These are phyloP conservation scores for Thunnus albacares DNA, from an alignment of 2,797 vertebrate genomes.

Conservation along the genomic window DNA sequence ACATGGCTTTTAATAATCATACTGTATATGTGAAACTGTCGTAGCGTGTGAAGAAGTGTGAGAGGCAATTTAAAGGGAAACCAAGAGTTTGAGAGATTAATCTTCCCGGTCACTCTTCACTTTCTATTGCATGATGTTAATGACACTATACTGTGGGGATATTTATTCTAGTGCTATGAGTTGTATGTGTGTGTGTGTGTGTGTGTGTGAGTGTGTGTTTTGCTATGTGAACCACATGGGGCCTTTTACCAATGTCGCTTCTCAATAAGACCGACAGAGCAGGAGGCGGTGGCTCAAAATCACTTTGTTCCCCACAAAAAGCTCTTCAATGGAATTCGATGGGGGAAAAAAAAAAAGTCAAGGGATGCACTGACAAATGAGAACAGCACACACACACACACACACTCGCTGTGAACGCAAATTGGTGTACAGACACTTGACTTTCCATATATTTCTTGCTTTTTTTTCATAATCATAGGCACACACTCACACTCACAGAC, in stretches of 20 bases:
- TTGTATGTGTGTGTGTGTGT: constrained; percentile 30
- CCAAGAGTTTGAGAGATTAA: not conserved
- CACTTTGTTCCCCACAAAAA: constrained; percentile 74
- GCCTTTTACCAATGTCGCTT: constrained; percentile 68
- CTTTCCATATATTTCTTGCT: constrained; percentile 19
- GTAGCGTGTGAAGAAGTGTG: not conserved
- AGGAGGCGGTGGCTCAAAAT: constrained; percentile 56
- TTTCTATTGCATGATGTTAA: constrained; percentile 20
- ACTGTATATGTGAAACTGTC: not conserved
- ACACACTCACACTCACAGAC: constrained; percentile 9
- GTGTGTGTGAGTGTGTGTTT: constrained; percentile 40
- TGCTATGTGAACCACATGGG: constrained; percentile 55
- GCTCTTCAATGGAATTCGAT: constrained; percentile 72
- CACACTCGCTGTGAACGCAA: constrained; percentile 14
- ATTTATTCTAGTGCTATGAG: constrained; percentile 27
- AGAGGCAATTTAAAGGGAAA: constrained; percentile 6
- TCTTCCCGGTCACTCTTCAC: not conserved
- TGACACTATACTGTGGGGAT: constrained; percentile 16
- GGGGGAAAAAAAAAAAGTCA: constrained; percentile 28
- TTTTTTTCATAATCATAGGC: constrained; percentile 3
- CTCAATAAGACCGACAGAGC: constrained; percentile 61
- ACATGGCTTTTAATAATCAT: not conserved
- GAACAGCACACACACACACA: constrained; percentile 1
- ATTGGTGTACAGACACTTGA: constrained; percentile 7
- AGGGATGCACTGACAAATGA: constrained; percentile 50